These are phyloP conservation scores for Cordilura impudica DNA, from an alignment of 2,888 invertebrate genomes.

Conservation along the genomic window DNA sequence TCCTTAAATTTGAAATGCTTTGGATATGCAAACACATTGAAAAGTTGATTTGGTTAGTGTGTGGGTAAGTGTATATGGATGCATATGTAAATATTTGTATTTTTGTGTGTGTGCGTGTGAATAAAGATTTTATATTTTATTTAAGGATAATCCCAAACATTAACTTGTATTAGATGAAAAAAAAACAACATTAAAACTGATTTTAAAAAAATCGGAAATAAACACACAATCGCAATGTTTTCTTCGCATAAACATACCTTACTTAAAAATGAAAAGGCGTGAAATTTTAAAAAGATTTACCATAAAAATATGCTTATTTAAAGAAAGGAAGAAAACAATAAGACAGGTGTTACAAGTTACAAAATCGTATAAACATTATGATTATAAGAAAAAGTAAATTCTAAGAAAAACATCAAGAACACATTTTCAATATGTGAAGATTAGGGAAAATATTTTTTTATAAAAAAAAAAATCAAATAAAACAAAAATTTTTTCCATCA, in stretches of 20 bases:
- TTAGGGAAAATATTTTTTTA: too few species aligned
- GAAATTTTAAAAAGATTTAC: conserved; percentile 42
- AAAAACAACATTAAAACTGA: conserved; percentile 52
- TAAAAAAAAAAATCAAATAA: too few species aligned
- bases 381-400: too few species aligned
- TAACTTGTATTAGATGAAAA: conserved; percentile 58
- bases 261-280: conserved; percentile 41
- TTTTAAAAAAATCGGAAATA: conserved; percentile 15
- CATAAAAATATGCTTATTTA: conserved; percentile 57
- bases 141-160: conserved; percentile 64
- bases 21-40: conserved; percentile 61
- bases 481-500: too few species aligned
- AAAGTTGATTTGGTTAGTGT: conserved; percentile 58
- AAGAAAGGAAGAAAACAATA: conserved; percentile 33
- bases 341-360: conserved; percentile 58
- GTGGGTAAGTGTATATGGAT: background rate
- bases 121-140: conserved; percentile 60
- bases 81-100: conserved; percentile 25
- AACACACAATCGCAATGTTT: conserved; percentile 4
- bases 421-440: too few species aligned
- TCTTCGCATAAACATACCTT: conserved; percentile 12
- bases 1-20: conserved; percentile 46
- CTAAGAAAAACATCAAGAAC: too few species aligned
- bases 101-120: conserved; percentile 23
- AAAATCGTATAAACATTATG: too few species aligned